Percentiles rank a stretch among this genome's conserved stretches.
Evolutionary conservation across 2,888 invertebrate species (phyloP).

Genomic region (Allygus modestus): DNA sequence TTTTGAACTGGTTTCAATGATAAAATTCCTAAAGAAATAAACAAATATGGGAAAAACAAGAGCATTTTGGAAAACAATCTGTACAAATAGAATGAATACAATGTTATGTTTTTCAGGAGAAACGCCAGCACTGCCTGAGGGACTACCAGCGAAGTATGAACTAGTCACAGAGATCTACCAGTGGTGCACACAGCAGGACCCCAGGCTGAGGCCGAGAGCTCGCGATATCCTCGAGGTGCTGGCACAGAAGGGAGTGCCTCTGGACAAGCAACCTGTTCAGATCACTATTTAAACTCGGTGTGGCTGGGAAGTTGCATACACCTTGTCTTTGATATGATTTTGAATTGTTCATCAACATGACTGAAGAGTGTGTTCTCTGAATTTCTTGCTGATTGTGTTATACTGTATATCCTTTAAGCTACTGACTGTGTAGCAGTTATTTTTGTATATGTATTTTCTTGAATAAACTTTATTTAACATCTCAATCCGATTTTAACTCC

Average conservation of each 20-base stretch:
- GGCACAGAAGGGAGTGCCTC: background rate
- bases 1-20: too few species aligned
- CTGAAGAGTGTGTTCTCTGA: background rate
- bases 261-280: background rate
- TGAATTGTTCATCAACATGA: background rate
- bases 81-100: too few species aligned
- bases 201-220: background rate
- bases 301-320: background rate
- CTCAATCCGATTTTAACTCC: too few species aligned
- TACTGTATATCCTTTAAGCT: too few species aligned
- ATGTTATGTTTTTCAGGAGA: slow-evolving; percentile 28
- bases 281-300: slow-evolving; percentile 8
- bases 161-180: slow-evolving; percentile 17
- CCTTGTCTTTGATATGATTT: background rate
- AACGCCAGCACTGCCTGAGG: slow-evolving; percentile 9
- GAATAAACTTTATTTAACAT: too few species aligned
- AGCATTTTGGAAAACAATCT: too few species aligned
- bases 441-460: too few species aligned
- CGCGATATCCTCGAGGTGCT: background rate
- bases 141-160: background rate
- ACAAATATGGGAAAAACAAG: too few species aligned
- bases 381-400: too few species aligned
- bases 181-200: slow-evolving; percentile 33
- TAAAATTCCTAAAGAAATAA: too few species aligned
- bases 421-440: too few species aligned